Evolutionary conservation across 2,888 invertebrate genomes (phyloP).

Genomic region (Epinotia demarniana): DNA sequence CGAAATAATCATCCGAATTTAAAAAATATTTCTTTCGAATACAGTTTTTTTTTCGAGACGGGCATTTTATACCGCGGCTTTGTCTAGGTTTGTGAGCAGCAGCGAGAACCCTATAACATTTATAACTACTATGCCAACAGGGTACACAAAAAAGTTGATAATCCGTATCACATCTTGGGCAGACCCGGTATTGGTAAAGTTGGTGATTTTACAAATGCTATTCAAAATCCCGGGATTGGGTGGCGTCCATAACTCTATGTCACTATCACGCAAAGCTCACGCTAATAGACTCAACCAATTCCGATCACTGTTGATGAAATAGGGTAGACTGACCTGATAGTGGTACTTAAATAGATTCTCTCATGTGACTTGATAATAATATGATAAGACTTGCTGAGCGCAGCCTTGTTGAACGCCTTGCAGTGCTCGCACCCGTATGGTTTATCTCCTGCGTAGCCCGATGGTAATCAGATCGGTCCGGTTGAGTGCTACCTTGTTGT

Average conservation of each 20-base stretch:
- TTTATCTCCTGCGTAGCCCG: background rate
- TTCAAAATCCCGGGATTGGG: background rate
- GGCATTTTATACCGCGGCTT: no score
- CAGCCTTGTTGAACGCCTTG: background rate
- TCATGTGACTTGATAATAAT: no score
- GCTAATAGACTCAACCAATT: slow-evolving; percentile 3
- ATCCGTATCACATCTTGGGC: background rate
- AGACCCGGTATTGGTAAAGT: background rate
- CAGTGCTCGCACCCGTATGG: background rate
- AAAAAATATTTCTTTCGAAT: no score
- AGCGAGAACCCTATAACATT: no score
- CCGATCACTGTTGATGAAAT: background rate
- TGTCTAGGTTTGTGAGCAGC: no score
- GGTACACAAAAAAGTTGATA: background rate
- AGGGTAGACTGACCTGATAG: background rate
- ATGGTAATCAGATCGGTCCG: background rate
- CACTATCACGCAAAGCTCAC: background rate
- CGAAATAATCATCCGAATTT: no score
- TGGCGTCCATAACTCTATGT: background rate
- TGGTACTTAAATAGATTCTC: background rate
- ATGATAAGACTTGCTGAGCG: background rate
- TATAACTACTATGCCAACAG: background rate
- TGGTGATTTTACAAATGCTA: background rate
- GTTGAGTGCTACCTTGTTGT: background rate
- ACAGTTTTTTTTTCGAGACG: no score